Percentiles rank a stretch among this genome's conserved stretches.
phyloP scores from a whole-genome alignment of 2,113 vertebrate genomes.

The Callorhinus ursinus region DNA sequence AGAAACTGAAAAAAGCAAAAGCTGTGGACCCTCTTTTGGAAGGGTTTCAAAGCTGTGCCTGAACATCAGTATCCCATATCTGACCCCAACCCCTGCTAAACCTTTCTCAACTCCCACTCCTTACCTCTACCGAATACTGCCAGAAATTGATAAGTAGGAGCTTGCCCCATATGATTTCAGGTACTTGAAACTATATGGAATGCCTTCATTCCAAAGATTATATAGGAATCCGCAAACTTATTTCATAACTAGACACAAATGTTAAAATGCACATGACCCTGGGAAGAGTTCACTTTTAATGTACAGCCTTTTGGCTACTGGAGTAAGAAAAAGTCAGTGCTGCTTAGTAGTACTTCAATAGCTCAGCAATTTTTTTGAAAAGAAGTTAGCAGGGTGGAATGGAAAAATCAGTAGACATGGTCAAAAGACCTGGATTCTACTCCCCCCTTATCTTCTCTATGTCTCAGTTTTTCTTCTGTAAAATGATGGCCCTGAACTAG shows the following conservation, averaged over 20 bases:
- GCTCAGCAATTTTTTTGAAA: neutral
- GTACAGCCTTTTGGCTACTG: neutral
- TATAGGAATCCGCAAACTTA: neutral
- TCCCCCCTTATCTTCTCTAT: neutral
- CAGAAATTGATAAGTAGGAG: neutral
- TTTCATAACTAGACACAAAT: slow-evolving; percentile 50
- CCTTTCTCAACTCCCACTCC: neutral
- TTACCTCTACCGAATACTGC: neutral
- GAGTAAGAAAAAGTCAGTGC: slow-evolving; percentile 25
- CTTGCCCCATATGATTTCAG: neutral
- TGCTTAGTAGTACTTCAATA: neutral
- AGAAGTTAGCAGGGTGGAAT: neutral
- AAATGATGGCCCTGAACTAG: slow-evolving; percentile 13
- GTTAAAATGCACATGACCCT: slow-evolving; percentile 26
- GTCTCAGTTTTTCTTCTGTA: neutral
- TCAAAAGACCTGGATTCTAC: neutral
- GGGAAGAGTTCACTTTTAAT: slow-evolving; percentile 37
- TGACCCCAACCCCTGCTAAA: neutral
- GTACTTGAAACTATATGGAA: neutral
- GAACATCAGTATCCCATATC: neutral
- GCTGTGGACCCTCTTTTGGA: neutral
- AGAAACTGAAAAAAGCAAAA: slow-evolving; percentile 5
- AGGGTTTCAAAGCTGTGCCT: neutral
- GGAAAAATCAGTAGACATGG: neutral
- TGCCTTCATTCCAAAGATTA: slow-evolving; percentile 10